Evolutionary conservation across 1,140 invertebrate species (phyloP), one percentile per base, ranked within the genome.

Genomic region (Homarus americanus): DNA sequence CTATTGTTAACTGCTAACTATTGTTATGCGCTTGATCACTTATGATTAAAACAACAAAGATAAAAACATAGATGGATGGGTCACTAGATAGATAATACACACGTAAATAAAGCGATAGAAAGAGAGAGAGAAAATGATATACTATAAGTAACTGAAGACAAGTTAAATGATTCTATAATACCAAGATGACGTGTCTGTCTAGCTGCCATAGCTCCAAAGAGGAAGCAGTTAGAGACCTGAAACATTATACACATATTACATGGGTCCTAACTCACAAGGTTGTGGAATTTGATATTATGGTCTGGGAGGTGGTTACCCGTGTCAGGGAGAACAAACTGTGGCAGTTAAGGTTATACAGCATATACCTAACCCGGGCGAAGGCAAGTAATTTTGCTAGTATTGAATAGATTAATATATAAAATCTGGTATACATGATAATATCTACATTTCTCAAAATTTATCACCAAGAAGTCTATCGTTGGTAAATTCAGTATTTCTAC

Each of bases 11-110:
- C 34, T 36, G 41, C 36, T 38, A 75, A 38, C 41, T 38, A 75
- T 75, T 75, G 41, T 75, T 75, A 75, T 38, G 73, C 73, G 73
- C 73, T 38, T 75, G n/a, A 12, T 38, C 73, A 38, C 36, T 4
- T 4, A 24, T 38, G 32, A 75, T 24, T 28, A 7, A 9, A 32
- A 5, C 34, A 24, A 32, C 24, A 4, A 72, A n/a, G 66, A 32
- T 9, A 72, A 5, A 72, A 24, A 72, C 24, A 72, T 24, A 32
- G 24, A 72, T 9, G 66, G 24, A 10, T 38, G 73, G n/a, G 28
- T n/a, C n/a, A n/a, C n/a, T n/a, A 75, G 34, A 38, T 12, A 75
- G 34, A 38, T 15, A 24, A 15, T 63, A 15, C 28, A 72, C 10
- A 72, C 28, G 24, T 10, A 28, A 10, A 28, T n/a, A 72, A 34